Evolutionary conservation across 1,140 invertebrate species (phyloP), one percentile per base, ranked within the genome.

Genomic region (Ceratoteleas bidentatus): DNA sequence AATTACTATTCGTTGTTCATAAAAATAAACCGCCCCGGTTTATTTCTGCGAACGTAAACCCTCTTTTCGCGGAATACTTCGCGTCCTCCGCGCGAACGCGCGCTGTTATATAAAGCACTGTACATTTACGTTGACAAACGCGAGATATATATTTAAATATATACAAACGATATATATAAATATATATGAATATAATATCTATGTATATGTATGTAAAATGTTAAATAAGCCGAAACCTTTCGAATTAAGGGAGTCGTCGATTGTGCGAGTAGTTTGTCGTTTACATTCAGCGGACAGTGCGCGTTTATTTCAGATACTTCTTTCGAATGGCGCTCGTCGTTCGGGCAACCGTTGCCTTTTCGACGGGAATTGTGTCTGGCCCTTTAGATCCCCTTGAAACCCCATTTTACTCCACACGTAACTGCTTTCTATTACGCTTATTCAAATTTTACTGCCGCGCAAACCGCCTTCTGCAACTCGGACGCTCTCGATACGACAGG

Each of bases 381-480:
- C 24, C 24, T 24, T 24, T 24, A 24, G 24, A 24, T 2, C 24
- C 24, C 24, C 24, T 24, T 24, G 1, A 61, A 64, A 16, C 11
- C 8, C 49, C 34, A 52, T 53, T 64, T 64, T 64, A 64, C 52
- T 52, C 14, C 13, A 13, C 36, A 7, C 61, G n/a, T 6, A 45
- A 54, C 52, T 34, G 52, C 50, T 64, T 56, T 56, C 40, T 56
- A 57, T 70, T 62, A 54, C 49, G 24, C 47, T 64, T 73, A 73
- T 64, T 73, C 58, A 73, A 73, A 24, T 24, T 24, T 24, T 24
- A 24, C 24, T 24, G 24, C 24, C 24, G 24, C 24, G 24, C 24
- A 24, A 24, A 24, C 24, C 24, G 24, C 24, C 24, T 24, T 24
- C 24, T 24, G 24, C 24, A 24, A 24, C 24, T 24, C 24, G 24